phyloP scores from a whole-genome alignment of 2,888 invertebrate genomes.

The Megalurothrips usitatus region DNA sequence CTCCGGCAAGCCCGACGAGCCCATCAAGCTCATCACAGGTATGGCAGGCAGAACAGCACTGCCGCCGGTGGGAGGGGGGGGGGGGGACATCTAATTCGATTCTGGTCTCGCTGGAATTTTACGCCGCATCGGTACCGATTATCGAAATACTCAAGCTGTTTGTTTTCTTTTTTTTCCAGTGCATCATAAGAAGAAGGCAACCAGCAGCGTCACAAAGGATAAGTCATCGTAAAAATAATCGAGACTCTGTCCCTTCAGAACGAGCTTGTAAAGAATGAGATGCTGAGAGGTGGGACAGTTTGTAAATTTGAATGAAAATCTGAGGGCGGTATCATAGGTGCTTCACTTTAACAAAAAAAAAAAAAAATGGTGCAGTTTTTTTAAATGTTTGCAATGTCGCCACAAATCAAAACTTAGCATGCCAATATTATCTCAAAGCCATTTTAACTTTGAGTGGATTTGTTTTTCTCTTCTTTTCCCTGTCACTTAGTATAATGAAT shows the following conservation, averaged over 20 bases:
- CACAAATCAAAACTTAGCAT: no score
- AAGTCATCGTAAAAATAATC: background rate
- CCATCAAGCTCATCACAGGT: conserved; percentile 36
- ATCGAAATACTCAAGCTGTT: no score
- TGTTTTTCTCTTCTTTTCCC: conserved; percentile 1
- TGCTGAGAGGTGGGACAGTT: no score
- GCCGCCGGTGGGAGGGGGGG: background rate
- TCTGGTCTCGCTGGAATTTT: background rate
- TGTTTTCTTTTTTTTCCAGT: background rate
- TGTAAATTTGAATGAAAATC: no score
- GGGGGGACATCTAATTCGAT: background rate
- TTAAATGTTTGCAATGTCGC: no score
- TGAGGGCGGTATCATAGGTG: no score
- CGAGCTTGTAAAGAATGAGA: no score
- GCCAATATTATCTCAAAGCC: no score
- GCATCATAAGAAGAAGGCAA: conserved; percentile 1
- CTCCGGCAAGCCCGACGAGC: background rate
- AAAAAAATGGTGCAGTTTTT: no score
- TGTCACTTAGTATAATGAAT: background rate
- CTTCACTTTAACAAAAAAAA: no score
- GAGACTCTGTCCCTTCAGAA: no score
- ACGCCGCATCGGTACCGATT: background rate
- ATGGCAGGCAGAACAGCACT: background rate
- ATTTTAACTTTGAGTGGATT: background rate
- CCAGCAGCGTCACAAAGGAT: background rate